Percentiles rank a stretch among this genome's conserved stretches.
These are phyloP conservation scores for Hetaerina americana DNA, from an alignment of 1,140 invertebrate genomes.

Conservation along the genomic window DNA sequence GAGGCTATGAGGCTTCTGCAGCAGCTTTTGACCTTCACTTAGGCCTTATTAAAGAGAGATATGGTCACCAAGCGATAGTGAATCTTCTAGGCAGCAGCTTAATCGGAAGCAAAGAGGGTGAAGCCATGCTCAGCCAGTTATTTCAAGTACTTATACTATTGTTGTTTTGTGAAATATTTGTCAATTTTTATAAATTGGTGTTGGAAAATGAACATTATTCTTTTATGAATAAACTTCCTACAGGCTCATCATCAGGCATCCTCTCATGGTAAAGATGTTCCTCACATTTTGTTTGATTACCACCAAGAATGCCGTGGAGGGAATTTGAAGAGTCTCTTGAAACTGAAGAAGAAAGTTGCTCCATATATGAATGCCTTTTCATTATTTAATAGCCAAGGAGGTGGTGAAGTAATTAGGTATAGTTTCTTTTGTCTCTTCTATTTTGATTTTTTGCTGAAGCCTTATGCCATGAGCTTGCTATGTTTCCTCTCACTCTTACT, in stretches of 20 bases:
- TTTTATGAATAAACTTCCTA: slow-evolving; percentile 19
- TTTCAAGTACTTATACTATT: slow-evolving; percentile 50
- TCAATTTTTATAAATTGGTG: not conserved
- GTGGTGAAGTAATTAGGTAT: too few relatives aligned
- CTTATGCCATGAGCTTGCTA: too few relatives aligned
- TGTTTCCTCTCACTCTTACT: too few relatives aligned
- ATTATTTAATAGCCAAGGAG: slow-evolving; percentile 48
- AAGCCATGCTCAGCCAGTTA: slow-evolving; percentile 87
- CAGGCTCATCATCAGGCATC: slow-evolving; percentile 75
- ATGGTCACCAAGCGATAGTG: slow-evolving; percentile 81
- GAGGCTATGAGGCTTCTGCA: slow-evolving; percentile 83
- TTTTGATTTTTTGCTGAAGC: too few relatives aligned
- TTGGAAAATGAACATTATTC: not conserved
- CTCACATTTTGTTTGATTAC: slow-evolving; percentile 82
- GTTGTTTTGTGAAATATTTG: not conserved
- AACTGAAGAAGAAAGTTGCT: slow-evolving; percentile 62
- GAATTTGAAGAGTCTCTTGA: slow-evolving; percentile 57
- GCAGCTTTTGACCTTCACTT: slow-evolving; percentile 89
- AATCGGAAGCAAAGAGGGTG: slow-evolving; percentile 90
- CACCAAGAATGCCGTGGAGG: slow-evolving; percentile 76
- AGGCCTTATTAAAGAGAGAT: slow-evolving; percentile 70
- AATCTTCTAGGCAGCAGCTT: slow-evolving; percentile 82
- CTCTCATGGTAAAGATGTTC: slow-evolving; percentile 51
- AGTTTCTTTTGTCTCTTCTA: too few relatives aligned
- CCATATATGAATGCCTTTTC: slow-evolving; percentile 53